A percentile compares a stretch with the other conserved stretches of the same genome.
Evolutionary conservation across 2,113 vertebrate species (phyloP).

Genomic region (Geococcyx californianus): DNA sequence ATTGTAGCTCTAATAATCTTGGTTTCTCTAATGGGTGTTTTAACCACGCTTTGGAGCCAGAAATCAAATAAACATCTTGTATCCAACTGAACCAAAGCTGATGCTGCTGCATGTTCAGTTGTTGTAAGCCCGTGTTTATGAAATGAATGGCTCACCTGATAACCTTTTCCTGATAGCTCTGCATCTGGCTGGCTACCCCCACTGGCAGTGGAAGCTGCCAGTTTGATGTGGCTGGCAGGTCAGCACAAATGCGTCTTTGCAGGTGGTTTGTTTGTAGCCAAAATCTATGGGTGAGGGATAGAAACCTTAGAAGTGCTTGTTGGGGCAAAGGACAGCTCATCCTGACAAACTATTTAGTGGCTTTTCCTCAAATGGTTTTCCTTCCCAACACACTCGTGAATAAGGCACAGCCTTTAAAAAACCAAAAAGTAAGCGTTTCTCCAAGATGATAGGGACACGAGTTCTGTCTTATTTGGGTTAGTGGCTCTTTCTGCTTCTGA

Average conservation of each 20-base stretch:
- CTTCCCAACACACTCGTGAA: neutral
- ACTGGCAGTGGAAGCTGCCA: neutral
- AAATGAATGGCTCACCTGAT: neutral
- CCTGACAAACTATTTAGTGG: neutral
- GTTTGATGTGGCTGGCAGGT: conserved; percentile 17
- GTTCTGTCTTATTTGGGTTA: neutral
- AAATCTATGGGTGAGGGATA: neutral
- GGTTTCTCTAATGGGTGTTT: neutral
- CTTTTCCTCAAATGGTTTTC: neutral
- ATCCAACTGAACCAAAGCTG: neutral
- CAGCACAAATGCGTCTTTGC: neutral
- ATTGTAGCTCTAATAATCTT: neutral
- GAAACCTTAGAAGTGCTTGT: neutral
- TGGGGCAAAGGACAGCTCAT: neutral
- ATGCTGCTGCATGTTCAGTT: neutral
- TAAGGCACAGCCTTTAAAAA: neutral
- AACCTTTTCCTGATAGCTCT: conserved; percentile 8
- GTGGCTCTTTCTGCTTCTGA: neutral
- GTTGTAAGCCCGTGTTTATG: neutral
- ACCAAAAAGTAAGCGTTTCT: neutral
- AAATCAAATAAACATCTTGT: neutral
- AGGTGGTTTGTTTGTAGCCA: neutral
- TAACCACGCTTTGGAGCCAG: neutral
- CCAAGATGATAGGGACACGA: neutral
- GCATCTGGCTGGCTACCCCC: neutral